Evolutionary conservation across 2,888 invertebrate species (phyloP), one percentile per base, ranked within the genome.

Genomic region (Dolichopus griseipennis): DNA sequence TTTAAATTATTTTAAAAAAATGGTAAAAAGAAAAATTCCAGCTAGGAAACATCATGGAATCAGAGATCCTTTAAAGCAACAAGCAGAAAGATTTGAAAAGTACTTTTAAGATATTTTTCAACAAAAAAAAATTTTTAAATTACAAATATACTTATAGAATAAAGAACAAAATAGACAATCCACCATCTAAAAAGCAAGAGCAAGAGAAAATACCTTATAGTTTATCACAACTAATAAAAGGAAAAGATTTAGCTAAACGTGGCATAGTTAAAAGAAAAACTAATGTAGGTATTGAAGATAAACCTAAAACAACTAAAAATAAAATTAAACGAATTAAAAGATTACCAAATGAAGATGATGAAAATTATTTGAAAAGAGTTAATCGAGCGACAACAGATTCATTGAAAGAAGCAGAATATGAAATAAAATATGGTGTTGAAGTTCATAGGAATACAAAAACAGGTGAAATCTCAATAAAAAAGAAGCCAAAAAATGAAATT

Each of bases 31-130:
- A 65, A 92, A 92, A 85, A 92, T 92, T 76, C 92, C 92, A 34
- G 89, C 89, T 34, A 88, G 90, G 73, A 92, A 91, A 78, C 92
- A 92, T 75, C 85, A 86, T 71, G 91, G 90, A 27, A 84, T 91
- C 1, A 89, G 90, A 76, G 92, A 93, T 82, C 91, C 91, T 1
- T 78, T 88, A 33, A 86, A 87, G 75, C 92, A 93, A 78, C 85
- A 85, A 71, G 87, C 85, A 9, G 83, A 83, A 74, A 84, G 88
- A 71, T 78, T 86, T 66, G 83, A 85, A 74, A 86, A 85, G 92
- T 92, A 83, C 75, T 77, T n/a, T 65, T 70, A 68, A 34, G 52
- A 9, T 33, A 27, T 4, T 37, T 9, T 8, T 6, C 62, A 63
- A 21, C 33, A 33, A 65, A 41, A 64, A n/a, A 43, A 63, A 18